Evolutionary conservation across 2,888 invertebrate species (phyloP).

Genomic region (Oscheius sp.): DNA sequence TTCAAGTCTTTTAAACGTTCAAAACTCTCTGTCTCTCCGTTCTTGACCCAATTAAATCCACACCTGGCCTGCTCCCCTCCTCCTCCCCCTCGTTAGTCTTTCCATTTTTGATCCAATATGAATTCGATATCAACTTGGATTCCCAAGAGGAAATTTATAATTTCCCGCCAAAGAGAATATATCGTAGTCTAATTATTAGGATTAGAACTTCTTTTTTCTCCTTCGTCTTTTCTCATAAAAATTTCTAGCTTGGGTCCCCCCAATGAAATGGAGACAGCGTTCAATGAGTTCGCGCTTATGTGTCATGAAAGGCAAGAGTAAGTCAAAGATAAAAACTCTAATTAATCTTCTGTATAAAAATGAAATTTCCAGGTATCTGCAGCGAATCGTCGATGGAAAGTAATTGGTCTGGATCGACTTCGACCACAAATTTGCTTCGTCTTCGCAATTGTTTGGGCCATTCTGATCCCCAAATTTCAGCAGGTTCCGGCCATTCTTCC

Average conservation of each 20-base stretch:
- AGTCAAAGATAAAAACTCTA: background rate
- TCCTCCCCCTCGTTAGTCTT: no score
- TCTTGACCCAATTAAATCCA: no score
- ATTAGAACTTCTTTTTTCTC: background rate
- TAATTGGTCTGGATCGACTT: constrained; percentile 43
- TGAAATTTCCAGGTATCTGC: constrained; percentile 42
- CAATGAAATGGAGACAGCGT: constrained; percentile 28
- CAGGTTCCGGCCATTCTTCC: constrained; percentile 35
- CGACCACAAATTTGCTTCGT: constrained; percentile 55
- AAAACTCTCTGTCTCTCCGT: no score
- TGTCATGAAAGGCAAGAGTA: background rate
- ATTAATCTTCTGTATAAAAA: background rate
- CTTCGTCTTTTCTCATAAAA: constrained; percentile 1
- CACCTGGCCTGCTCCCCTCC: background rate
- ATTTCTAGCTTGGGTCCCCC: background rate
- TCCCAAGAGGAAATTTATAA: no score
- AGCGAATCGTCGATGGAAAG: constrained; percentile 47
- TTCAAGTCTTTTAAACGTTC: no score
- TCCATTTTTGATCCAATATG: no score
- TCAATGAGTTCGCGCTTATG: constrained; percentile 21
- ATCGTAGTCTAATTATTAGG: background rate
- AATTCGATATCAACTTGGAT: no score
- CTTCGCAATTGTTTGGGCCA: constrained; percentile 64
- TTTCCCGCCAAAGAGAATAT: no score
- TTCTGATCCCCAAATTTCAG: constrained; percentile 67